A percentile compares a stretch with the other conserved stretches of the same genome.
Evolutionary conservation across 2,797 vertebrate species (phyloP).

Genomic region (Scarus forsteni): DNA sequence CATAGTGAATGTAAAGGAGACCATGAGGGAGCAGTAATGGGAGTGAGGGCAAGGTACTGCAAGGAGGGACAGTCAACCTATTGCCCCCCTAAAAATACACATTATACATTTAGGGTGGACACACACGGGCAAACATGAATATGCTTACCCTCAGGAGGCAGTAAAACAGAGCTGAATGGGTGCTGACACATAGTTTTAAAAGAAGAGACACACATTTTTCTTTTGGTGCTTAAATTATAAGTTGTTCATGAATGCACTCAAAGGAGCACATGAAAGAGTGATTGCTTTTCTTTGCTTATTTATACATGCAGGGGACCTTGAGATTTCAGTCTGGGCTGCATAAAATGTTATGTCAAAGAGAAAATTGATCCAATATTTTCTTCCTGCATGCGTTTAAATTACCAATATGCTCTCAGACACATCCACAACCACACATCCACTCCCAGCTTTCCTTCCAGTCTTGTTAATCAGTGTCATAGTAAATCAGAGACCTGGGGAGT

Average conservation of each 20-base stretch:
- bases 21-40: slow-evolving; percentile 61
- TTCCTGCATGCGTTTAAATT: slow-evolving; percentile 17
- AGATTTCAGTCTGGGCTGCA: slow-evolving; percentile 22
- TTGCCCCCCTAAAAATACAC: slow-evolving; percentile 60
- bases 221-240: slow-evolving; percentile 2
- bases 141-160: slow-evolving; percentile 9
- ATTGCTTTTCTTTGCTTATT: slow-evolving; percentile 39
- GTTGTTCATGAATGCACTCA: slow-evolving; percentile 1
- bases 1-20: slow-evolving; percentile 59
- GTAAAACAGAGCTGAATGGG: not conserved
- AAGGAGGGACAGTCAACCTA: slow-evolving; percentile 53
- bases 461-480: slow-evolving; percentile 75
- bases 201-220: not conserved
- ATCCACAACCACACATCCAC: slow-evolving; percentile 20
- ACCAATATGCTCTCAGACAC: slow-evolving; percentile 27
- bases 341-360: slow-evolving; percentile 3
- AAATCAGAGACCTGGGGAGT: slow-evolving; percentile 63
- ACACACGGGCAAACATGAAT: slow-evolving; percentile 5
- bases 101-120: slow-evolving; percentile 48
- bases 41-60: slow-evolving; percentile 53
- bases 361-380: slow-evolving; percentile 22
- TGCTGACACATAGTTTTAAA: too few species aligned
- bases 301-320: slow-evolving; percentile 36
- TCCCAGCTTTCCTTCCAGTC: slow-evolving; percentile 13
- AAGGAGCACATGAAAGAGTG: not conserved